Base-by-base conservation (phyloP, 2,113 vertebrate genomes). In the Crotalus viridis region DNA sequence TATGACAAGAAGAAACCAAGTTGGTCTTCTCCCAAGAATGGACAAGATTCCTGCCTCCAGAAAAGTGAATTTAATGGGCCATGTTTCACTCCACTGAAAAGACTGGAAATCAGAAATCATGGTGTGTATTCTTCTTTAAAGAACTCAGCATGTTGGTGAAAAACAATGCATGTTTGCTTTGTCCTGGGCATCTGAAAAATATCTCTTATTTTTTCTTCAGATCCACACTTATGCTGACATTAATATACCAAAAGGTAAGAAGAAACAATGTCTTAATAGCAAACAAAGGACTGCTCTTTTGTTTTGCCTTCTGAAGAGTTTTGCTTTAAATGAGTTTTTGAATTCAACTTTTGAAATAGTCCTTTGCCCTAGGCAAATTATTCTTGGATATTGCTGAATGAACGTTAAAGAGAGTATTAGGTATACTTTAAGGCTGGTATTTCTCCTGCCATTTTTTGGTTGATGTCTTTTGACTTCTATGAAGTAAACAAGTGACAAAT, bases 271-370 rank as follows among this genome's bases (percentile, higher is more conserved):
- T 19, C 0, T 1, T 0, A 3, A 90, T 89, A 26, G 64, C 39
- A 26, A 55, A 56, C 89, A 92, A 86, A 92, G 24, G 55, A 3
- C 2, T 2, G 5, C 17, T 43, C 88, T 87, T 9, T n/a, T 85
- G 28, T 85, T n/a, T 90, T 93, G 61, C n/a, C 91, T 51, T 48
- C 89, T 33, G 19, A 64, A 19, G 48, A 48, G 19, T 55, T 92
- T 52, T 19, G 91, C 91, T 94, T 87, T 69, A 92, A 90, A 88
- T 28, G 90, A 26, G 22, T 90, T 59, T n/a, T 48, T 57, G 15
- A 13, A 0, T 0, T 0, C 17, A 91, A 39, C 43, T 93, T 94
- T 46, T 81, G 57, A 90, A 22, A 0, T 0, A 93, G 92, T 48
- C 69, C 8, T 0, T 61, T 54, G 48, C 51, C 51, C 51, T 24